Evolutionary conservation across 2,888 invertebrate genomes (phyloP).

Genomic region (Sphaerophoria rueppellii): DNA sequence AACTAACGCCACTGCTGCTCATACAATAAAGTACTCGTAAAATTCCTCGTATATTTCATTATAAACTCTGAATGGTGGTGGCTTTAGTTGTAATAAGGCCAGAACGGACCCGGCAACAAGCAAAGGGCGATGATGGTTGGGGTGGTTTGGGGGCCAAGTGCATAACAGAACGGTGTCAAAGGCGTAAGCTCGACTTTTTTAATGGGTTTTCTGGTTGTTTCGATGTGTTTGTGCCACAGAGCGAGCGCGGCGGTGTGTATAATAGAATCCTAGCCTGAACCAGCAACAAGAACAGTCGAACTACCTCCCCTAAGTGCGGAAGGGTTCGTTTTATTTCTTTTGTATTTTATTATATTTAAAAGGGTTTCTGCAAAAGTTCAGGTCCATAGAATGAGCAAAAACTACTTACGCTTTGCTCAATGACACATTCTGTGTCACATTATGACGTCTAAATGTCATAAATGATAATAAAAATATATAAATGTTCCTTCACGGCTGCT

Average conservation of each 20-base stretch:
- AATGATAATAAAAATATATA: slow-evolving; percentile 13
- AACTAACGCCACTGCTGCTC: slow-evolving; percentile 13
- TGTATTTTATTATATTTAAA: slow-evolving; percentile 3
- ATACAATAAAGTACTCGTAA: slow-evolving; percentile 66
- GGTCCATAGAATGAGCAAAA: slow-evolving; percentile 59
- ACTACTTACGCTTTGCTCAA: slow-evolving; percentile 71
- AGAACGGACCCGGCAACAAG: neutral
- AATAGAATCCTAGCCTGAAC: neutral
- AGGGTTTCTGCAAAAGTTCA: neutral
- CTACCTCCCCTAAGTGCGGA: neutral
- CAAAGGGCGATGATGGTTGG: neutral
- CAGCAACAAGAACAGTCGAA: slow-evolving; percentile 39
- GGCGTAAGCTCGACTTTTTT: slow-evolving; percentile 51
- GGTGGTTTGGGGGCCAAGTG: slow-evolving; percentile 18
- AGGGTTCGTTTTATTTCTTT: neutral
- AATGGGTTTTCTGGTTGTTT: slow-evolving; percentile 57
- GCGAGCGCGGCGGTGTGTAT: neutral
- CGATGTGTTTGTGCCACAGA: slow-evolving; percentile 39
- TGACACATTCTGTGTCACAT: slow-evolving; percentile 71
- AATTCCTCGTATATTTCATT: slow-evolving; percentile 64
- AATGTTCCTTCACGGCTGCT: slow-evolving; percentile 1
- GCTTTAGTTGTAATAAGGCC: neutral
- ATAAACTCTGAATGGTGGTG: neutral
- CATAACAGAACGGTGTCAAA: slow-evolving; percentile 46
- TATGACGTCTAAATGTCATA: slow-evolving; percentile 71